A percentile compares a stretch with the other conserved stretches of the same genome.
Conservation (phyloP, 2,888 invertebrate genomes). For the Drosophila lutescens region DNA sequence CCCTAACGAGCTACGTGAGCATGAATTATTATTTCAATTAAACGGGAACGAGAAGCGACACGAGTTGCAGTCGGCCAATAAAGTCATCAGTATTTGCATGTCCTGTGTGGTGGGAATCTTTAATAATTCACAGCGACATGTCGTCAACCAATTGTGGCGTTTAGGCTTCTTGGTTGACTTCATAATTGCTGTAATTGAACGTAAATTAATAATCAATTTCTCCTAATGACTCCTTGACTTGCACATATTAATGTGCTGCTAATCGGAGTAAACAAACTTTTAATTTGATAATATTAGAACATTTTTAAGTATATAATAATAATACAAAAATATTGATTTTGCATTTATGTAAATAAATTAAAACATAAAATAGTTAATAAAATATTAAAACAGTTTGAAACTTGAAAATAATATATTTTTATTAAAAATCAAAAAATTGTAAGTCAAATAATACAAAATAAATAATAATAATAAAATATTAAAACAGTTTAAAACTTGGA, state of each 20-base stretch:
- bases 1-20: constrained; percentile 41
- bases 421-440: too few species aligned
- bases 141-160: constrained; percentile 22
- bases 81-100: constrained; percentile 22
- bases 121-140: constrained; percentile 21
- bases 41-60: not conserved
- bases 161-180: not conserved
- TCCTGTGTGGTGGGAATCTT: constrained; percentile 6
- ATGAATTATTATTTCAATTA: constrained; percentile 43
- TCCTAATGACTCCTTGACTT: constrained; percentile 7
- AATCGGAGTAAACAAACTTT: not conserved
- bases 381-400: too few species aligned
- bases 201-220: constrained; percentile 23
- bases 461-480: too few species aligned
- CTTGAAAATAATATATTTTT: too few species aligned
- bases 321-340: too few species aligned
- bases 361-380: too few species aligned
- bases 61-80: constrained; percentile 12
- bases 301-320: too few species aligned
- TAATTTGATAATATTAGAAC: too few species aligned
- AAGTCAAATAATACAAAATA: too few species aligned
- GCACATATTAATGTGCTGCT: not conserved
- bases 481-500: too few species aligned
- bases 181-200: constrained; percentile 23
- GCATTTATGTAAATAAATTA: too few species aligned